Percentiles rank a stretch among this genome's conserved stretches.
Evolutionary conservation across 2,113 vertebrate genomes (phyloP).

Genomic region (Clarias magur): DNA sequence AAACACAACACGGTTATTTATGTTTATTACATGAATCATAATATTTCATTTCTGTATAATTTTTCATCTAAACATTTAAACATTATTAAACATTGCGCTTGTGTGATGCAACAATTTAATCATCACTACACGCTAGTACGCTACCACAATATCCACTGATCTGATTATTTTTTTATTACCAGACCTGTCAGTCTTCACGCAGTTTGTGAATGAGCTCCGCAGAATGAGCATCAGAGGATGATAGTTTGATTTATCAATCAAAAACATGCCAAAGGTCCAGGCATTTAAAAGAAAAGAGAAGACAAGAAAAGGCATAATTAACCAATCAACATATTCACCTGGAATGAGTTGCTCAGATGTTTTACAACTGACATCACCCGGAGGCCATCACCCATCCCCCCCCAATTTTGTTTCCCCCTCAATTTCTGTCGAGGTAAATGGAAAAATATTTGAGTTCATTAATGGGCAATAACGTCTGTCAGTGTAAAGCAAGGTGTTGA

Average conservation of each 20-base stretch:
- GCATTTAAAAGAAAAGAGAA: not conserved
- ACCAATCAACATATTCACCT: not conserved
- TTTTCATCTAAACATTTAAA: not conserved
- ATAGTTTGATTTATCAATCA: not conserved
- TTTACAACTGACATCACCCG: not conserved
- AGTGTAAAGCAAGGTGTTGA: not conserved
- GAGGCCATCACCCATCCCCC: not conserved
- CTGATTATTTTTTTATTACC: not conserved
- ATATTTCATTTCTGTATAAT: not conserved
- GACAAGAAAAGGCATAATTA: not conserved
- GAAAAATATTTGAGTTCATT: not conserved
- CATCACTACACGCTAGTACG: not conserved
- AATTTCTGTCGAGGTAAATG: not conserved
- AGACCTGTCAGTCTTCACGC: not conserved
- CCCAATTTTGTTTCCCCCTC: not conserved
- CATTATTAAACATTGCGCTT: not conserved
- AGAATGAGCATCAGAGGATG: not conserved
- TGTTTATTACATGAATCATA: too few species aligned
- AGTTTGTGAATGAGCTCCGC: not conserved
- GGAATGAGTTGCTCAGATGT: not conserved
- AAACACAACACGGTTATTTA: too few species aligned
- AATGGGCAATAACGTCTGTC: not conserved
- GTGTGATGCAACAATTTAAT: not conserved
- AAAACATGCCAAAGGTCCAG: not conserved
- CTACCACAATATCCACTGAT: not conserved